phyloP scores from a whole-genome alignment of 2,888 invertebrate genomes.

The Carterocephalus palaemon region DNA sequence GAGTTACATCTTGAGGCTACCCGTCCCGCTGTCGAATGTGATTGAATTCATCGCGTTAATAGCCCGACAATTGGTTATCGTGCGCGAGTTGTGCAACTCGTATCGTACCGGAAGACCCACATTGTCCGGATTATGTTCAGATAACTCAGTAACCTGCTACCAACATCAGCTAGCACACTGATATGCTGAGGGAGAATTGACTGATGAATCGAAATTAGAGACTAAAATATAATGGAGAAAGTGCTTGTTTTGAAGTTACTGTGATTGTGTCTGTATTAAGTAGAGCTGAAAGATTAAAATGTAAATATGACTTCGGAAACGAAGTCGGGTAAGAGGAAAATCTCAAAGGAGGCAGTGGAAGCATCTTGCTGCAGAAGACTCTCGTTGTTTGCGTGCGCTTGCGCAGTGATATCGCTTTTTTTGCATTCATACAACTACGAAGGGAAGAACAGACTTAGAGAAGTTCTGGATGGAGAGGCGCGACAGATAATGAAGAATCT shows the following conservation, averaged over 20 bases:
- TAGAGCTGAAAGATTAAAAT: conserved; percentile 11
- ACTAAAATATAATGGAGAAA: background rate
- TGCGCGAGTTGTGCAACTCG: conserved; percentile 55
- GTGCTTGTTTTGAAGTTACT: background rate
- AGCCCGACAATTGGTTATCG: conserved; percentile 66
- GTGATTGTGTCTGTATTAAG: background rate
- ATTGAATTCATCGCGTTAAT: conserved; percentile 58
- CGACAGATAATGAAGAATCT: conserved; percentile 42
- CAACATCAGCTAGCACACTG: conserved; percentile 19
- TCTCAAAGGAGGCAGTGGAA: conserved; percentile 35
- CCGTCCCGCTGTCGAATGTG: conserved; percentile 54
- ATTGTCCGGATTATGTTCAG: conserved; percentile 60
- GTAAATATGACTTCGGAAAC: conserved; percentile 19
- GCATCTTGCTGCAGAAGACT: conserved; percentile 52
- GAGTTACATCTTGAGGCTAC: conserved; percentile 6
- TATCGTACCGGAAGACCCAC: conserved; percentile 65
- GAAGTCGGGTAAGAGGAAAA: conserved; percentile 32
- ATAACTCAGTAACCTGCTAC: conserved; percentile 43
- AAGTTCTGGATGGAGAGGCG: conserved; percentile 41
- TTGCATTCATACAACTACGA: conserved; percentile 59
- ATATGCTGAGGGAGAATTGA: conserved; percentile 10
- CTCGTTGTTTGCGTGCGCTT: conserved; percentile 57
- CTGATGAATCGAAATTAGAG: background rate
- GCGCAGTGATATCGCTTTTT: conserved; percentile 59
- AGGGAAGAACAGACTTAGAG: conserved; percentile 35